Conservation (phyloP, 2,888 invertebrate genomes). For the Sphaerophoria taeniata region DNA sequence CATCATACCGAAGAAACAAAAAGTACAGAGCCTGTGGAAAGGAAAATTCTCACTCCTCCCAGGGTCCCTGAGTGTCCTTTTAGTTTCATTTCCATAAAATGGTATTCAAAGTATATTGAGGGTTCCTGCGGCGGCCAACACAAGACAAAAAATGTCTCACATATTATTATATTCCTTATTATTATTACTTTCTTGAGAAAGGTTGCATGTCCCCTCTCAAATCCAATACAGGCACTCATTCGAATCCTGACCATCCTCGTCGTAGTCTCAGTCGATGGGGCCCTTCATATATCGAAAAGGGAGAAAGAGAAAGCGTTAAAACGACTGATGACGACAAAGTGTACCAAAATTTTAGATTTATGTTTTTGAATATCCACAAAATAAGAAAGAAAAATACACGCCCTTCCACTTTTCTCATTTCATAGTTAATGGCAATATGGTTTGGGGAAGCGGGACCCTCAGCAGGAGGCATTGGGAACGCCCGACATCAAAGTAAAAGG, state of each 20-base stretch:
- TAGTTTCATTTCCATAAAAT: constrained; percentile 56
- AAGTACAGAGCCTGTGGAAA: background rate
- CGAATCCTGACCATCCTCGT: constrained; percentile 23
- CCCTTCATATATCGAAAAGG: too few relatives aligned
- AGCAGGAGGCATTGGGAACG: too few relatives aligned
- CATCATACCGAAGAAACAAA: background rate
- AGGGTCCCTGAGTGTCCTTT: constrained; percentile 29
- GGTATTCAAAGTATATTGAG: constrained; percentile 11
- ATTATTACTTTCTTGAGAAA: constrained; percentile 60
- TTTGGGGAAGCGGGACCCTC: too few relatives aligned
- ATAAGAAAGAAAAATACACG: constrained; percentile 10
- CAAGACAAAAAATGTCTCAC: background rate
- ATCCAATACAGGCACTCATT: constrained; percentile 65
- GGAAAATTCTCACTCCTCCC: background rate
- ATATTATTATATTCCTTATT: constrained; percentile 53
- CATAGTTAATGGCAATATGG: too few relatives aligned
- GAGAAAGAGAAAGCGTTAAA: constrained; percentile 27
- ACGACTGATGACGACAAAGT: constrained; percentile 56
- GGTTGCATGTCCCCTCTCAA: constrained; percentile 36
- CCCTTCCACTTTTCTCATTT: constrained; percentile 28
- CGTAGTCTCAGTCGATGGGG: background rate
- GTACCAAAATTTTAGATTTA: constrained; percentile 57
- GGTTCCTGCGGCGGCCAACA: constrained; percentile 4
- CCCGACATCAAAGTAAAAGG: constrained; percentile 43
- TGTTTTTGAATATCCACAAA: constrained; percentile 56